These are phyloP conservation scores for Brachylomia viminalis DNA, from an alignment of 2,888 invertebrate genomes.

Conservation along the genomic window DNA sequence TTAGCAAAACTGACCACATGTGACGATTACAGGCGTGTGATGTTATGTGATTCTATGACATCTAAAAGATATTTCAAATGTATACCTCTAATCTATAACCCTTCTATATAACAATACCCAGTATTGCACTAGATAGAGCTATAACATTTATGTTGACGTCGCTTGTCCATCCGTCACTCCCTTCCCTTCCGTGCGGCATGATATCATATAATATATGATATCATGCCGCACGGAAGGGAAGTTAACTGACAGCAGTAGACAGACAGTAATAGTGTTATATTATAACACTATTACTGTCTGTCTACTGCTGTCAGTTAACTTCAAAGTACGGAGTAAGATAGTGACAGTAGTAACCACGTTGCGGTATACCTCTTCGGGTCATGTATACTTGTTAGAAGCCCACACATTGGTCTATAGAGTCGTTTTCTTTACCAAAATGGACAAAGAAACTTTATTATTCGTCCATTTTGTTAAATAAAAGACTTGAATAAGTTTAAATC, in stretches of 20 bases:
- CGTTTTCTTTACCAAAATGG: background rate
- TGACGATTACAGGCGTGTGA: background rate
- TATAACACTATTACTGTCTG: conserved; percentile 47
- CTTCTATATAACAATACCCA: background rate
- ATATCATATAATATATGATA: no score
- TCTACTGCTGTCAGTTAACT: conserved; percentile 26
- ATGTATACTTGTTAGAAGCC: background rate
- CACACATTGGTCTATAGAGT: background rate
- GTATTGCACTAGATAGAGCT: conserved; percentile 5
- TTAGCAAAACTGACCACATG: background rate
- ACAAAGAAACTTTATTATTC: background rate
- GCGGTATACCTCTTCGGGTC: no score
- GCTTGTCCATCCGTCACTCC: conserved; percentile 28
- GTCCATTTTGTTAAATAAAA: background rate
- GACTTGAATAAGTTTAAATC: background rate
- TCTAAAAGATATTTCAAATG: background rate
- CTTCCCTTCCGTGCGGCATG: conserved; percentile 3
- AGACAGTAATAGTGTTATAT: no score
- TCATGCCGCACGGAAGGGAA: no score
- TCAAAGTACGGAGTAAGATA: background rate
- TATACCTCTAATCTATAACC: background rate
- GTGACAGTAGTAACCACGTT: background rate
- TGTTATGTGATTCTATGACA: background rate
- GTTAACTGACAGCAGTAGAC: no score
- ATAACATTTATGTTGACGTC: background rate